Evolutionary conservation across 2,113 vertebrate genomes (phyloP).

Genomic region (Periophthalmodon schlosseri): DNA sequence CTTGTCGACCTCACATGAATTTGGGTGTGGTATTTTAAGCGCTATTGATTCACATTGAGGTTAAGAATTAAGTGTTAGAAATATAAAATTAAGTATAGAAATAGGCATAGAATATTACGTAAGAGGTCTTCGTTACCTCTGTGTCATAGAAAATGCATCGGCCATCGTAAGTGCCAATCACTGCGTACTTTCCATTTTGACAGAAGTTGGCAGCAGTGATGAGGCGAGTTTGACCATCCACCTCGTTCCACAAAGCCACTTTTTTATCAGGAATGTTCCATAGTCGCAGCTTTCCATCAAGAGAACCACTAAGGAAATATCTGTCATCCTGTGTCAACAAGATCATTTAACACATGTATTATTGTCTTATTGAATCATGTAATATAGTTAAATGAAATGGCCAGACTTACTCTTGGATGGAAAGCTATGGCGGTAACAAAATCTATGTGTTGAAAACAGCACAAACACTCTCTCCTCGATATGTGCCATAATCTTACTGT

Average conservation of each 20-base stretch:
- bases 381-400: slow-evolving; percentile 7
- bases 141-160: slow-evolving; percentile 99
- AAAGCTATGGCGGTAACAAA: slow-evolving; percentile 99
- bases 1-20: slow-evolving; percentile 97
- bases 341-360: slow-evolving; percentile 11
- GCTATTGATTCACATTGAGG: slow-evolving; percentile 69
- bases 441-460: slow-evolving; percentile 99
- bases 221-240: slow-evolving; percentile 95
- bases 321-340: slow-evolving; percentile 85
- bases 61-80: neutral
- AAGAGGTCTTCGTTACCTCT: slow-evolving; percentile 77
- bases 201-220: slow-evolving; percentile 99
- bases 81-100: too few relatives aligned
- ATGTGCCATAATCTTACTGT: slow-evolving; percentile 98
- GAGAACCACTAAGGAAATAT: slow-evolving; percentile 95
- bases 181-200: slow-evolving; percentile 97
- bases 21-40: slow-evolving; percentile 97
- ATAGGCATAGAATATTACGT: neutral
- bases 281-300: slow-evolving; percentile 95
- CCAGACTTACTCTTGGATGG: slow-evolving; percentile 92
- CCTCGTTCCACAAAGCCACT: slow-evolving; percentile 98
- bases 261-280: slow-evolving; percentile 99
- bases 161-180: slow-evolving; percentile 97
- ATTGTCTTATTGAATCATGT: neutral
- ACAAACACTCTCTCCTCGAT: slow-evolving; percentile 96